Conservation (phyloP, 2,113 vertebrate genomes). For the Brachyhypopomus occidentalis region DNA sequence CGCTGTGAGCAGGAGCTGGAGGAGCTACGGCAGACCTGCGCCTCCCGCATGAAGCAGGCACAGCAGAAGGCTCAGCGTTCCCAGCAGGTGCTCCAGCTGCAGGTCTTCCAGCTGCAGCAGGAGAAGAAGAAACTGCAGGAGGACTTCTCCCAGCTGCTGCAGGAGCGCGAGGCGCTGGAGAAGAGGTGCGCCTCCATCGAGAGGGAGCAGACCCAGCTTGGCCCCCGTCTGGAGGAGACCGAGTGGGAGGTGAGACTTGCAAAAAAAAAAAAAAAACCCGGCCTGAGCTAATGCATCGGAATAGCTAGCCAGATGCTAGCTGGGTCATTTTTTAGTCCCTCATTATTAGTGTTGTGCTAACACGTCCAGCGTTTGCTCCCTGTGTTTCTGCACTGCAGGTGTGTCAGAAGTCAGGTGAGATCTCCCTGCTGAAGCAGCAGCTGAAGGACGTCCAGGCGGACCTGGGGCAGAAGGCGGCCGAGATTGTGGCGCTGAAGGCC, state of each 20-base stretch:
- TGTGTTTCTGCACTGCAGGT: slow-evolving; percentile 75
- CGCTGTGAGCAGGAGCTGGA: slow-evolving; percentile 88
- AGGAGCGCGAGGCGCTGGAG: slow-evolving; percentile 90
- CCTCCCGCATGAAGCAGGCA: slow-evolving; percentile 80
- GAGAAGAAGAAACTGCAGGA: slow-evolving; percentile 97
- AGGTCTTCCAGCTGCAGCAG: slow-evolving; percentile 96
- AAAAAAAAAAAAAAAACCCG: not conserved
- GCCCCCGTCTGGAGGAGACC: slow-evolving; percentile 93
- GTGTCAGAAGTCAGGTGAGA: slow-evolving; percentile 97
- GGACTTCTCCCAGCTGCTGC: slow-evolving; percentile 90
- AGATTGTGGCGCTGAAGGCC: slow-evolving; percentile 87
- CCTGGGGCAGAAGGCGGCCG: slow-evolving; percentile 85
- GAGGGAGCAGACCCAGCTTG: slow-evolving; percentile 90
- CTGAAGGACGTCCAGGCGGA: slow-evolving; percentile 92
- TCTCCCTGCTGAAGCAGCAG: slow-evolving; percentile 96
- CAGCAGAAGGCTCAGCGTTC: slow-evolving; percentile 83
- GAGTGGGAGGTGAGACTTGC: slow-evolving; percentile 89
- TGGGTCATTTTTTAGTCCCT: not conserved
- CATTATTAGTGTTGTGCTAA: not conserved
- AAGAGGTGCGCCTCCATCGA: slow-evolving; percentile 89
- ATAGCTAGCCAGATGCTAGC: not conserved
- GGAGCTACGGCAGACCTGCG: slow-evolving; percentile 82
- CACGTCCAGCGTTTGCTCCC: not conserved
- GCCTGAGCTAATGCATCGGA: no score
- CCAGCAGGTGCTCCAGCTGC: slow-evolving; percentile 94